phyloP scores from a whole-genome alignment of 2,888 invertebrate species.

The Calameuta filiformis region DNA sequence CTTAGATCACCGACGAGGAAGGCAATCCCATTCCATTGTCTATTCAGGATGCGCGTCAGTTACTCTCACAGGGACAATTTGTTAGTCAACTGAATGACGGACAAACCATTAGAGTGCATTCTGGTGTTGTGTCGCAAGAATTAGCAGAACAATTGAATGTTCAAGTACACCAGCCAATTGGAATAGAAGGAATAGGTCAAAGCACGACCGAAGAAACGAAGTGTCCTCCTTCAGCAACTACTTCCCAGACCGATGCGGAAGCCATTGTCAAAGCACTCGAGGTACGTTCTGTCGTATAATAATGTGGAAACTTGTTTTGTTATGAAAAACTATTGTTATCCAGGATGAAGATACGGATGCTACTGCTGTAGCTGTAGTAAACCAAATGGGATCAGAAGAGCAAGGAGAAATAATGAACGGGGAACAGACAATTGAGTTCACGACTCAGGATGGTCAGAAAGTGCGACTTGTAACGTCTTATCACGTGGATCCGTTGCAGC shows the following conservation, averaged over 20 bases:
- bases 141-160: constrained; percentile 66
- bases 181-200: constrained; percentile 47
- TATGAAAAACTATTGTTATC: background rate
- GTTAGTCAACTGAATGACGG: constrained; percentile 56
- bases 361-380: constrained; percentile 51
- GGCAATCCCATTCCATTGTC: constrained; percentile 78
- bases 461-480: constrained; percentile 73
- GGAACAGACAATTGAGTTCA: constrained; percentile 67
- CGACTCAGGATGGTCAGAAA: constrained; percentile 71
- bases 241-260: constrained; percentile 45
- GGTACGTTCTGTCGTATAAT: constrained; percentile 31
- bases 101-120: constrained; percentile 57
- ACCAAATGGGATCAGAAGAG: constrained; percentile 47
- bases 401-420: constrained; percentile 46
- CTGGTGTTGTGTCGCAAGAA: constrained; percentile 51
- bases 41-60: constrained; percentile 75
- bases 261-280: constrained; percentile 54
- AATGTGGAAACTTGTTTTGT: background rate
- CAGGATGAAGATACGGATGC: constrained; percentile 55
- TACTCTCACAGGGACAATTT: constrained; percentile 69
- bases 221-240: constrained; percentile 29
- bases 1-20: constrained; percentile 75
- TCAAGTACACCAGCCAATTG: constrained; percentile 61
- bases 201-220: constrained; percentile 31
- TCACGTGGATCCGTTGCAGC: constrained; percentile 65